Evolutionary conservation across 2,888 invertebrate genomes (phyloP).

Genomic region (Eupithecia subumbrata): DNA sequence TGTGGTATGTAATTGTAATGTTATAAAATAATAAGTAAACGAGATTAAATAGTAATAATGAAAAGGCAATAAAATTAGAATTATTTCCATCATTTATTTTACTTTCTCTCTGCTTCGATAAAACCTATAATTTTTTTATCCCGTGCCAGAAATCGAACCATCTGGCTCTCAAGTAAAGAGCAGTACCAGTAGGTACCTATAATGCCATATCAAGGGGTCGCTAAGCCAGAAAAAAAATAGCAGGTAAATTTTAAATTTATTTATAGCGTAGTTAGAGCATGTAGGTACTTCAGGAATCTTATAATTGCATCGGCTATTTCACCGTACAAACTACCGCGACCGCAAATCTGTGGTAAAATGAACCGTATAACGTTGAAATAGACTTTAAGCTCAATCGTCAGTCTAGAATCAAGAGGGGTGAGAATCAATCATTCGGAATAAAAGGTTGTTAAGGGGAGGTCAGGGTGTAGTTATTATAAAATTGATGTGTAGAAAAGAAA

Average conservation of each 20-base stretch:
- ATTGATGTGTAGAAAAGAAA: neutral
- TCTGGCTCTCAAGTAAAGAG: neutral
- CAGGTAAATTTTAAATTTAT: neutral
- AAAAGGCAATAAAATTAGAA: no score
- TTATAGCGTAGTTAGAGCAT: neutral
- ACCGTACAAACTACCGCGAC: slow-evolving; percentile 5
- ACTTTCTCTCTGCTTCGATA: no score
- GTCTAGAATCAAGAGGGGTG: slow-evolving; percentile 38
- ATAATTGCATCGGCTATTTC: slow-evolving; percentile 27
- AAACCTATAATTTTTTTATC: no score
- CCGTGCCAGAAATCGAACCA: neutral
- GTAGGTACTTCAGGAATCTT: slow-evolving; percentile 21
- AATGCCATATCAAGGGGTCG: no score
- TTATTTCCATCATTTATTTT: no score
- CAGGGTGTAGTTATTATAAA: neutral
- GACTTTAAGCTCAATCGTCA: slow-evolving; percentile 19
- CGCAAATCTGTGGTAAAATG: slow-evolving; percentile 1
- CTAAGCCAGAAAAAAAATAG: no score
- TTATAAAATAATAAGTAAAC: no score
- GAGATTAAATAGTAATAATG: no score
- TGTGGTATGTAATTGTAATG: no score
- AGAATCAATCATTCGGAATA: slow-evolving; percentile 47
- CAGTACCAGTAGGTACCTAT: no score
- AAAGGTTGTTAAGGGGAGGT: slow-evolving; percentile 45
- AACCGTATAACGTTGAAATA: slow-evolving; percentile 16